Evolutionary conservation across 2,113 vertebrate genomes (phyloP).

Genomic region (Psophia crepitans): DNA sequence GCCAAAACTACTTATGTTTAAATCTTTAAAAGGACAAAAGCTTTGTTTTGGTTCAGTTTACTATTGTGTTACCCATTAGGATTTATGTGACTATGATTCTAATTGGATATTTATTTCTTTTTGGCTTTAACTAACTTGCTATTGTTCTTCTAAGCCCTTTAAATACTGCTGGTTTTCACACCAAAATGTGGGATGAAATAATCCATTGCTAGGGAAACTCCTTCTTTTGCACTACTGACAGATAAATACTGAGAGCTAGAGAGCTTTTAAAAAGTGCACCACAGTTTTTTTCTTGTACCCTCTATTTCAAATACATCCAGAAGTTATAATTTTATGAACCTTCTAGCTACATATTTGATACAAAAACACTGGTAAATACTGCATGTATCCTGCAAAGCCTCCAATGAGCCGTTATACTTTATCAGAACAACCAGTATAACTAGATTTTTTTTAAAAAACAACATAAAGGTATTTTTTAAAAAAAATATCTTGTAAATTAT

Average conservation of each 20-base stretch:
- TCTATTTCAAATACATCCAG: background rate
- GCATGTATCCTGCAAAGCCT: background rate
- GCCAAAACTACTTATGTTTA: background rate
- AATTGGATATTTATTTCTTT: background rate
- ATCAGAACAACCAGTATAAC: background rate
- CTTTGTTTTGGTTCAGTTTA: background rate
- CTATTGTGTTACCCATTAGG: background rate
- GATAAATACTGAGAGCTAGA: background rate
- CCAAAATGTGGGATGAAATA: background rate
- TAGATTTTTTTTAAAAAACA: background rate
- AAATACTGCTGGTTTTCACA: background rate
- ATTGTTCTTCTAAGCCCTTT: background rate
- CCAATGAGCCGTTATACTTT: background rate
- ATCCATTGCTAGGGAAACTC: background rate
- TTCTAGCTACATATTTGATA: background rate
- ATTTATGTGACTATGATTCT: background rate
- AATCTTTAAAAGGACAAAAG: background rate
- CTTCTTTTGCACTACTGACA: background rate
- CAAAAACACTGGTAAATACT: background rate
- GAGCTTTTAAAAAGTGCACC: background rate
- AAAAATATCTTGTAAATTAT: background rate
- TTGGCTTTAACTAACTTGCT: background rate
- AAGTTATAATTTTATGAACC: background rate
- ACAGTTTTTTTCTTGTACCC: background rate
- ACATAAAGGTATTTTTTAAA: background rate